These are phyloP conservation scores for Catharus ustulatus DNA, from an alignment of 2,797 vertebrate genomes.

Conservation along the genomic window DNA sequence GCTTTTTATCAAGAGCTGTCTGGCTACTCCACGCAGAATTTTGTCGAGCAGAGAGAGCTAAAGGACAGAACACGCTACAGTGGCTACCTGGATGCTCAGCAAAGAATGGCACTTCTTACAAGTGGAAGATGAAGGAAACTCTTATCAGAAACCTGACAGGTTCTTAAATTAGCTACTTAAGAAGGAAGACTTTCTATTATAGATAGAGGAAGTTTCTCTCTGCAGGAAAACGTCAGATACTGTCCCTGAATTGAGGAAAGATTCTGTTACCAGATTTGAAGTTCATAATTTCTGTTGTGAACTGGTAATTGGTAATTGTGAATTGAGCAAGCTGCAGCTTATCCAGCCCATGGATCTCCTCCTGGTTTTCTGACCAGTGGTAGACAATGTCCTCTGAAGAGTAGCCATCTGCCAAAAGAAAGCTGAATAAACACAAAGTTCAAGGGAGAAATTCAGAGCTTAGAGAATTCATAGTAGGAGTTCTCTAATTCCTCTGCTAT, in stretches of 20 bases:
- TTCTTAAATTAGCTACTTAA: constrained; percentile 8
- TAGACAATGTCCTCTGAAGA: constrained; percentile 97
- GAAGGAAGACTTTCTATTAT: not conserved
- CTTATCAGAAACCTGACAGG: not conserved
- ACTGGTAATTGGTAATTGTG: constrained; percentile 93
- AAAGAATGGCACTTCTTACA: not conserved
- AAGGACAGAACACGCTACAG: not conserved
- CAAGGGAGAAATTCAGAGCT: not conserved
- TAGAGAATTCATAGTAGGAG: not conserved
- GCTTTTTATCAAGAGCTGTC: not conserved
- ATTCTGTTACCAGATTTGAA: constrained; percentile 90
- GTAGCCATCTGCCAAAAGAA: constrained; percentile 88
- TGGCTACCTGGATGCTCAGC: not conserved
- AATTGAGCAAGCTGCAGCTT: constrained; percentile 96
- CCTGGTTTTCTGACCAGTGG: constrained; percentile 97
- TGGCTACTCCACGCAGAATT: not conserved
- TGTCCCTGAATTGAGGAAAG: not conserved
- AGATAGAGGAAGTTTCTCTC: not conserved
- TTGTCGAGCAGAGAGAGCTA: not conserved
- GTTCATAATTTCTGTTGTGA: constrained; percentile 93
- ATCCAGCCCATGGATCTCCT: constrained; percentile 93
- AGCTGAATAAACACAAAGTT: not conserved
- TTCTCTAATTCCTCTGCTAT: not conserved
- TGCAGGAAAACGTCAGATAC: not conserved
- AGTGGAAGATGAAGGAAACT: not conserved